A percentile compares a stretch with the other conserved stretches of the same genome.
These are phyloP conservation scores for Cricetomys ansorgei DNA, from an alignment of 2,113 vertebrate species.

Conservation along the genomic window DNA sequence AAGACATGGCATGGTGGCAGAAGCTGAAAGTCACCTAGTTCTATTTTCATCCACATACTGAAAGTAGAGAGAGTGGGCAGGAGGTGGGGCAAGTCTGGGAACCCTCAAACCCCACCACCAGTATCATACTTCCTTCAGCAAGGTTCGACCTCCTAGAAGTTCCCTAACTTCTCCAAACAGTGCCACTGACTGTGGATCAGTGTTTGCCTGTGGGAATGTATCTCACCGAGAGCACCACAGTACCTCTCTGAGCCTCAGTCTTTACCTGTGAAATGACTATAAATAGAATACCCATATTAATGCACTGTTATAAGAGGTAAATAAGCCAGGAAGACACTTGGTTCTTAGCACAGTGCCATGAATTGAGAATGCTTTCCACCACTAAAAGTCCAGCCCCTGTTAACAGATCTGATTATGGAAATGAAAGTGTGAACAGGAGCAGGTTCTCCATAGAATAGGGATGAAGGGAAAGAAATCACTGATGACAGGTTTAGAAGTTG, in stretches of 20 bases:
- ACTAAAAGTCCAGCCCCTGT: not conserved
- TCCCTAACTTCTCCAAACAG: not conserved
- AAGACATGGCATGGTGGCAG: not conserved
- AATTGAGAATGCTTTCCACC: not conserved
- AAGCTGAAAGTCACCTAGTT: not conserved
- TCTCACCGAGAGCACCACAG: not conserved
- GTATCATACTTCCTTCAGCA: not conserved
- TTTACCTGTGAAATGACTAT: constrained; percentile 19
- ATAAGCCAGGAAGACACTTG: not conserved
- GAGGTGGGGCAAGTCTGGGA: too few relatives aligned
- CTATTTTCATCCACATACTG: too few relatives aligned
- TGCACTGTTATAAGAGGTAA: not conserved
- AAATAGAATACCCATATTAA: not conserved
- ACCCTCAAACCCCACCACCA: not conserved
- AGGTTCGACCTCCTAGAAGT: too few relatives aligned
- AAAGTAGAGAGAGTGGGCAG: not conserved
- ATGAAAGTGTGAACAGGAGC: not conserved
- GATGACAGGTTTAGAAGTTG: not conserved
- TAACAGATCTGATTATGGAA: not conserved
- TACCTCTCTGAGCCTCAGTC: not conserved
- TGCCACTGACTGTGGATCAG: not conserved
- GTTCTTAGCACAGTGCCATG: not conserved
- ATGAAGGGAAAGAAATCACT: not conserved
- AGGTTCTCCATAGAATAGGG: not conserved
- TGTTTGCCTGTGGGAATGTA: not conserved